phyloP scores from a whole-genome alignment of 2,888 invertebrate genomes.

The Cyaniris semiargus region DNA sequence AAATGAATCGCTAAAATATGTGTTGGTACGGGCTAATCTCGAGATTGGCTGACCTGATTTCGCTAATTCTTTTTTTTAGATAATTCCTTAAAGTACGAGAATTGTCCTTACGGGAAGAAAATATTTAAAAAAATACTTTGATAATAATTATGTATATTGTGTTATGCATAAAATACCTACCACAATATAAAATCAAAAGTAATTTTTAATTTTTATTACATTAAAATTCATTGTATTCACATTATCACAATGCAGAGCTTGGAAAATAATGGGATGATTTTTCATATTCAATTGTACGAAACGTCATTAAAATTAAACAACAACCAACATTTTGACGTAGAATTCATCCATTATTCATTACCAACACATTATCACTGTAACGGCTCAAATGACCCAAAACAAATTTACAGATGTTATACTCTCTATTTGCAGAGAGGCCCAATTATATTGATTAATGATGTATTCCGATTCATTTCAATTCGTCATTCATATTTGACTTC shows the following conservation, averaged over 20 bases:
- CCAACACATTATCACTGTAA: conserved; percentile 25
- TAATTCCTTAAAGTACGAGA: no score
- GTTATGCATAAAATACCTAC: no score
- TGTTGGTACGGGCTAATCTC: no score
- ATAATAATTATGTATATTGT: no score
- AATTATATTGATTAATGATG: conserved; percentile 46
- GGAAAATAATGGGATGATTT: conserved; percentile 7
- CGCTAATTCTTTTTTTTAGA: no score
- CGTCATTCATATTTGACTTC: conserved; percentile 30
- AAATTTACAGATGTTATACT: conserved; percentile 33
- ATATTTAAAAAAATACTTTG: no score
- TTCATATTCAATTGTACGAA: conserved; percentile 14
- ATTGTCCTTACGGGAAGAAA: no score
- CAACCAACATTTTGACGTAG: conserved; percentile 24
- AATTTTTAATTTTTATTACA: background rate
- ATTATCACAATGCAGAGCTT: background rate
- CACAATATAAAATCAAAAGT: background rate
- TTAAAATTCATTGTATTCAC: background rate
- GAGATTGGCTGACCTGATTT: no score
- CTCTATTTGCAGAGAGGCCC: conserved; percentile 31
- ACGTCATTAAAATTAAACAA: conserved; percentile 4
- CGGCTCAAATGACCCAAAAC: conserved; percentile 18
- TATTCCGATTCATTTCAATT: conserved; percentile 27
- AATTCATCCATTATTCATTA: conserved; percentile 21
- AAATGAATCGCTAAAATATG: no score